Base-by-base conservation (phyloP, 2,797 vertebrate genomes). In the Molossus alvarezi region DNA sequence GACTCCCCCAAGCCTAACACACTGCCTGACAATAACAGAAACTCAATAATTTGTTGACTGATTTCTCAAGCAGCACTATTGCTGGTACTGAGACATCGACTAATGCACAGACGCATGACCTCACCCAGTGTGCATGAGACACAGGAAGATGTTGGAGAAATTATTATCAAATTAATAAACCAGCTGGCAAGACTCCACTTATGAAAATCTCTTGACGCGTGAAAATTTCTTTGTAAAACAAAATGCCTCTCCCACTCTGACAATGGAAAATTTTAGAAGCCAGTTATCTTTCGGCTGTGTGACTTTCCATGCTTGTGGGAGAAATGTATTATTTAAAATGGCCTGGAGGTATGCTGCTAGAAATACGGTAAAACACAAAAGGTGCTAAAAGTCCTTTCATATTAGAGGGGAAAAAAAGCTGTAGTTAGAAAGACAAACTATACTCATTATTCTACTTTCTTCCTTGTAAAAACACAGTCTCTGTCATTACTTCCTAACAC, bases 271-370 rank as follows among this genome's bases (percentile, higher is more conserved):
- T 91, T 90, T 97, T 73, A 97, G 65, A 97, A 96, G 76, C 45
- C 91, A 95, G 80, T 5, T 95, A 95, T 58, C 80, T 77, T 95
- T 96, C 45, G 89, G 37, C 69, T 96, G 41, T 91, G 65, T 84
- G 76, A 91, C 88, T 94, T 95, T 92, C 37, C 69, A 91, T 79
- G 62, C 86, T 96, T 96, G 86, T 95, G 94, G 96, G 80, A 95
- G 88, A 95, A 90, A 97, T 95, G 60, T 69, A 96, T 97, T 97
- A 97, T 97, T 97, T 95, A 93, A 97, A 97, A 90, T 88, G 83
- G 95, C 96, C 97, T 86, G n/a, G 33, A 90, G 96, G 88, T 88
- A 95, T 73, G 84, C 95, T 96, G 95, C 65, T 82, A 79, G 93
- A 96, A 95, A 95, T 55, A 88, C 15, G 96, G 58, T 75, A 45